Percentiles rank a stretch among this genome's conserved stretches.
phyloP scores from a whole-genome alignment of 2,797 vertebrate species.

The Corythornis leucogaster region DNA sequence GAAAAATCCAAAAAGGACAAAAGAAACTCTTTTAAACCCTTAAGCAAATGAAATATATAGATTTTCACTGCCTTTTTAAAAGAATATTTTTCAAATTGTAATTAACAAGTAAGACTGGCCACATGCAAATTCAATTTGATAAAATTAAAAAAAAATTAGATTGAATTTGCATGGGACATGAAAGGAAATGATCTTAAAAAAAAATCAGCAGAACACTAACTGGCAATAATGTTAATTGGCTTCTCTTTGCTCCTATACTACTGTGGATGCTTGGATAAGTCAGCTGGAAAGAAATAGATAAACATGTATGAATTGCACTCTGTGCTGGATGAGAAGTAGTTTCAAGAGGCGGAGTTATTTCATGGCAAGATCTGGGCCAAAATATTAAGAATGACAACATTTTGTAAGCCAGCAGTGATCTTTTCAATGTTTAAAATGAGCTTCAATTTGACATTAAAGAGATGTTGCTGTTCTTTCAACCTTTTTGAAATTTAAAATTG shows the following conservation, averaged over 20 bases:
- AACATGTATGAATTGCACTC: not conserved
- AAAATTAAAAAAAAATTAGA: not conserved
- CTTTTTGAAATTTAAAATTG: not conserved
- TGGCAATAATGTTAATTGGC: not conserved
- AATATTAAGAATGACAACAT: not conserved
- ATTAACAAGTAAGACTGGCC: not conserved
- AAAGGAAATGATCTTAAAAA: conserved; percentile 16
- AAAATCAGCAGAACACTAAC: not conserved
- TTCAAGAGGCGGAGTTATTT: not conserved
- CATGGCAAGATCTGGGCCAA: not conserved
- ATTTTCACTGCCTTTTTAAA: not conserved
- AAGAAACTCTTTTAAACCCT: not conserved
- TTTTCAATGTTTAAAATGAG: not conserved
- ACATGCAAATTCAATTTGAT: conserved; percentile 37
- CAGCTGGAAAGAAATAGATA: not conserved
- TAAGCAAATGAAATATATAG: not conserved
- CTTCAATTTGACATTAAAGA: not conserved
- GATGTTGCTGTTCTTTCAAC: fast-evolving
- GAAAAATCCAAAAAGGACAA: not conserved
- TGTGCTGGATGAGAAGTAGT: not conserved
- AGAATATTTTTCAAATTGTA: not conserved
- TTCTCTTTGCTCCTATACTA: not conserved
- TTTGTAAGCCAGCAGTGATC: not conserved
- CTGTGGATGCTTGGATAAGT: not conserved
- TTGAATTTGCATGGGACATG: not conserved